These are phyloP conservation scores for Archegozetes longisetosus DNA, from an alignment of 1,140 invertebrate genomes.

Conservation along the genomic window DNA sequence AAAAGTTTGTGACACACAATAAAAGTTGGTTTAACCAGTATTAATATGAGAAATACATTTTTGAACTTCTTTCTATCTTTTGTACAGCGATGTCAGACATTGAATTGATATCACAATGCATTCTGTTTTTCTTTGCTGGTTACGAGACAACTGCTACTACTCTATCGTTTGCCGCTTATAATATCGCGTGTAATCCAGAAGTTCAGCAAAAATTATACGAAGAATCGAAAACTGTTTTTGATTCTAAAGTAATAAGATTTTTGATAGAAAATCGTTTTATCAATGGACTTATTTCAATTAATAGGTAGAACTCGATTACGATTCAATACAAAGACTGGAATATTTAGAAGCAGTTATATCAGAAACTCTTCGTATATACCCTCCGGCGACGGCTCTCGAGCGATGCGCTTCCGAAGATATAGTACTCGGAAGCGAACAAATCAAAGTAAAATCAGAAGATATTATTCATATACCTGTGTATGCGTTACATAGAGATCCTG, in stretches of 20 bases:
- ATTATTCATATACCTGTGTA: constrained; percentile 20
- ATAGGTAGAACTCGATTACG: too few species aligned
- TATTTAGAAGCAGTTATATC: constrained; percentile 25
- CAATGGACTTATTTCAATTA: too few species aligned
- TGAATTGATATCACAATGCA: constrained; percentile 35
- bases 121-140: constrained; percentile 51
- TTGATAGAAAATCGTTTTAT: not conserved
- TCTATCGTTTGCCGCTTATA: constrained; percentile 42
- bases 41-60: not conserved
- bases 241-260: not conserved
- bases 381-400: constrained; percentile 19
- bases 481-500: constrained; percentile 20
- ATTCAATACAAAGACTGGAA: constrained; percentile 5
- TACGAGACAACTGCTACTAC: constrained; percentile 54
- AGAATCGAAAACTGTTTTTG: constrained; percentile 37
- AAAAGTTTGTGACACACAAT: too few species aligned
- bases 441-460: constrained; percentile 12
- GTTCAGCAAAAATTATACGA: constrained; percentile 40
- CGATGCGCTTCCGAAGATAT: not conserved
- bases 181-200: constrained; percentile 43
- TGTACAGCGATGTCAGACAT: not conserved
- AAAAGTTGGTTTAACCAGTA: too few species aligned
- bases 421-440: constrained; percentile 1
- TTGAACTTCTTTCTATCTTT: not conserved
- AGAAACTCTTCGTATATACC: constrained; percentile 25